phyloP scores from a whole-genome alignment of 1,140 invertebrate species.

The Camponotus floridanus region DNA sequence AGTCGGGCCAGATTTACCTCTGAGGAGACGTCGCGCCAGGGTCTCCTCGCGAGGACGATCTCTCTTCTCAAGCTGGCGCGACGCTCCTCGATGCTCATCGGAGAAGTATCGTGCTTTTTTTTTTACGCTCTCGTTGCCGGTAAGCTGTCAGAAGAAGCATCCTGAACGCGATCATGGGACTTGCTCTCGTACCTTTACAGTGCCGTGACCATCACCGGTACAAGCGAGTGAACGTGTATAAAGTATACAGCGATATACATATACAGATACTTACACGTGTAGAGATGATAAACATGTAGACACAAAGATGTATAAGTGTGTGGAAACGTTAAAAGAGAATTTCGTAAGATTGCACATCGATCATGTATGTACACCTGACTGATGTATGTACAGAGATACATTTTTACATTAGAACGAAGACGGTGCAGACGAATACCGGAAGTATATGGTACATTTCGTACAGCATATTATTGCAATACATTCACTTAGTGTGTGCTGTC shows the following conservation, averaged over 20 bases:
- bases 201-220: neutral
- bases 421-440: conserved; percentile 24
- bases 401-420: neutral
- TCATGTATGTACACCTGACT: conserved; percentile 36
- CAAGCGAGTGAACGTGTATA: neutral
- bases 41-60: neutral
- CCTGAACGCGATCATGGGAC: neutral
- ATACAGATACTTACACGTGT: conserved; percentile 52
- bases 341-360: conserved; percentile 43
- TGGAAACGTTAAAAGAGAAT: conserved; percentile 10
- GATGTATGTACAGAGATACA: conserved; percentile 39
- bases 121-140: conserved; percentile 35
- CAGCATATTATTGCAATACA: neutral
- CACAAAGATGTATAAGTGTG: conserved; percentile 35
- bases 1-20: conserved; percentile 16
- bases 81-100: conserved; percentile 27
- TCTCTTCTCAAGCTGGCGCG: conserved; percentile 27
- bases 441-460: conserved; percentile 1
- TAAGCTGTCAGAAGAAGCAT: conserved; percentile 48
- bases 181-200: neutral
- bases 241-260: conserved; percentile 29
- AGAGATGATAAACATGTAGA: conserved; percentile 23
- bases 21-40: neutral
- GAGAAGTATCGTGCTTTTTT: conserved; percentile 31
- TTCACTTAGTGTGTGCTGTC: conserved; percentile 3